Evolutionary conservation across 2,797 vertebrate genomes (phyloP).

Genomic region (Parauchenoglanis ngamensis): DNA sequence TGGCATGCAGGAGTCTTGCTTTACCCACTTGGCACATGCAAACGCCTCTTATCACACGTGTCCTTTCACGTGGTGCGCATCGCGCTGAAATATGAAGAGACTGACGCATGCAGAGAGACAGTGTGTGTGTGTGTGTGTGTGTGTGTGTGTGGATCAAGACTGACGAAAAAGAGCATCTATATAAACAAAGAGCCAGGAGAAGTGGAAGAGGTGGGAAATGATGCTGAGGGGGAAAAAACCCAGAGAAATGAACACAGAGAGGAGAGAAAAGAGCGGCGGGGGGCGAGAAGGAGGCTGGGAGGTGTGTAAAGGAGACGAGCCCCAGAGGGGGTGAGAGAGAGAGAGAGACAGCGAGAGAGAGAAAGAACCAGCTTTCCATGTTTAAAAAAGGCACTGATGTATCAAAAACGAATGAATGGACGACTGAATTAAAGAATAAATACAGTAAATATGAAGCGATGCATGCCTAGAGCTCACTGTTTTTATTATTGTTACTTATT

Average conservation of each 20-base stretch:
- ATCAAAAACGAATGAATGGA: no score
- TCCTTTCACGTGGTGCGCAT: constrained; percentile 61
- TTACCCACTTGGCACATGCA: constrained; percentile 64
- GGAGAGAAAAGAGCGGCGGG: background rate
- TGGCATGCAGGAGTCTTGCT: constrained; percentile 41
- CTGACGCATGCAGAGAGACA: background rate
- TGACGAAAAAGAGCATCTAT: constrained; percentile 26
- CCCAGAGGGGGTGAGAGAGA: constrained; percentile 3
- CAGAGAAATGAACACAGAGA: background rate
- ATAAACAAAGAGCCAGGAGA: constrained; percentile 3
- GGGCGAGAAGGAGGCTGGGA: background rate
- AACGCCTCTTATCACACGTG: constrained; percentile 58
- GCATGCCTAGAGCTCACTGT: no score
- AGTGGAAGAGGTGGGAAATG: constrained; percentile 2
- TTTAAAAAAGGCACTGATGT: no score
- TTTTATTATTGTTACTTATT: no score
- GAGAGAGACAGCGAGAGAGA: background rate
- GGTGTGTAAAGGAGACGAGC: constrained; percentile 16
- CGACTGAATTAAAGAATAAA: no score
- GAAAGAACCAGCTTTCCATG: background rate
- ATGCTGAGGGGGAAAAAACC: background rate
- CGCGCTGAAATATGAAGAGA: background rate
- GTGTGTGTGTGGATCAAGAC: constrained; percentile 4
- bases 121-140: background rate
- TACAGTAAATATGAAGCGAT: no score